These are phyloP conservation scores for Papio anubis DNA, from an alignment of 2,113 vertebrate genomes.

Conservation along the genomic window DNA sequence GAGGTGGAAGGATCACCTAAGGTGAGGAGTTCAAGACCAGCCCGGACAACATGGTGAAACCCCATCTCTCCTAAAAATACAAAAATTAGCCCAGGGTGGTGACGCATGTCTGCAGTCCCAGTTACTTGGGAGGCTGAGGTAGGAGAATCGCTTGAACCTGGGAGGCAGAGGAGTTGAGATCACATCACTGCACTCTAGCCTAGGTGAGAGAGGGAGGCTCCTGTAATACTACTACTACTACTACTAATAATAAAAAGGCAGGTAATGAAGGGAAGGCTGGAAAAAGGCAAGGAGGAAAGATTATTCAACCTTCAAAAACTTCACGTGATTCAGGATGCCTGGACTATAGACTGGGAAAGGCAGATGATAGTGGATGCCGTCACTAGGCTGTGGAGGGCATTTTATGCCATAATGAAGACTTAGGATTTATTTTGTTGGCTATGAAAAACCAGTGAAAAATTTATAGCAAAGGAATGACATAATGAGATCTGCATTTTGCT, in stretches of 20 bases:
- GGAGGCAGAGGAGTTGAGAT: no score
- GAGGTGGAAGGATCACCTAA: no score
- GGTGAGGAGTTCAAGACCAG: no score
- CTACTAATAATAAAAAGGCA: background rate
- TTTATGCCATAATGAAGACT: background rate
- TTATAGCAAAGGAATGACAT: constrained; percentile 18
- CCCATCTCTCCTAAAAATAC: no score
- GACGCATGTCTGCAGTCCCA: no score
- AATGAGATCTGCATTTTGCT: constrained; percentile 58
- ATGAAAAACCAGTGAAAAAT: constrained; percentile 37
- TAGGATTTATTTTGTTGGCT: constrained; percentile 37
- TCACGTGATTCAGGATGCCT: background rate
- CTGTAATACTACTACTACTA: no score
- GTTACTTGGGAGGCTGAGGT: no score
- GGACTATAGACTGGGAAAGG: background rate
- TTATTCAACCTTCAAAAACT: background rate
- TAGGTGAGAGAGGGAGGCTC: no score
- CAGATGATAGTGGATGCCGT: background rate
- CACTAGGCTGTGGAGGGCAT: background rate
- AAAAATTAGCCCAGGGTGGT: no score
- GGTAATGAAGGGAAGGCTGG: background rate
- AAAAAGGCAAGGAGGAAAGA: background rate
- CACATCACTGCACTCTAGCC: no score
- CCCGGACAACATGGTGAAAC: no score
- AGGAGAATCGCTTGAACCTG: no score